Percentiles rank a stretch among this genome's conserved stretches.
Conservation (phyloP, 2,797 vertebrate species). For the Pantherophis alleghaniensis region DNA sequence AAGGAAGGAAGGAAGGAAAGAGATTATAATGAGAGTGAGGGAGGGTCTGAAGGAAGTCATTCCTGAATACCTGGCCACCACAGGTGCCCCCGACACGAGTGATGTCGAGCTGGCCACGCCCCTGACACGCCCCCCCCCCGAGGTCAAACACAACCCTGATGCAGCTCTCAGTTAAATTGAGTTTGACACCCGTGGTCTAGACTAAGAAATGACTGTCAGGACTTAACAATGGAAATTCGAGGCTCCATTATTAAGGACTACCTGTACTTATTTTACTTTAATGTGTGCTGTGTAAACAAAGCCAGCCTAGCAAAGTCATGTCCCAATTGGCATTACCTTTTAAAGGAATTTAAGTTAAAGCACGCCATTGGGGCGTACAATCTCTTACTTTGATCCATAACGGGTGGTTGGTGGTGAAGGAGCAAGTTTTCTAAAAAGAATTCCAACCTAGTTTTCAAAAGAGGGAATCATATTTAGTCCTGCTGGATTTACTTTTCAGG, state of each 20-base stretch:
- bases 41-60: too few relatives aligned
- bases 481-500: constrained; percentile 29
- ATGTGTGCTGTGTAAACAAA: background rate
- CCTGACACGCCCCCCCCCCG: too few relatives aligned
- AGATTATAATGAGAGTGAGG: too few relatives aligned
- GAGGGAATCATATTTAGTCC: constrained; percentile 11
- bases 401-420: background rate
- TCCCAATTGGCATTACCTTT: background rate
- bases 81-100: too few relatives aligned
- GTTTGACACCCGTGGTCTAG: too few relatives aligned
- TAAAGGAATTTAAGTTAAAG: background rate
- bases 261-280: background rate
- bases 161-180: too few relatives aligned
- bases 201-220: too few relatives aligned
- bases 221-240: too few relatives aligned
- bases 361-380: accelerated
- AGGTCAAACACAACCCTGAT: too few relatives aligned
- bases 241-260: background rate
- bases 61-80: too few relatives aligned
- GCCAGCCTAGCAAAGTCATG: background rate
- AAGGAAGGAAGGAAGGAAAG: too few relatives aligned
- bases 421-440: background rate
- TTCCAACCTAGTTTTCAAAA: background rate
- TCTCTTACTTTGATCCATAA: accelerated
- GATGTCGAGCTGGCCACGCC: too few relatives aligned